Base-by-base conservation (phyloP, 2,888 invertebrate genomes). In the Hipparchia semele region DNA sequence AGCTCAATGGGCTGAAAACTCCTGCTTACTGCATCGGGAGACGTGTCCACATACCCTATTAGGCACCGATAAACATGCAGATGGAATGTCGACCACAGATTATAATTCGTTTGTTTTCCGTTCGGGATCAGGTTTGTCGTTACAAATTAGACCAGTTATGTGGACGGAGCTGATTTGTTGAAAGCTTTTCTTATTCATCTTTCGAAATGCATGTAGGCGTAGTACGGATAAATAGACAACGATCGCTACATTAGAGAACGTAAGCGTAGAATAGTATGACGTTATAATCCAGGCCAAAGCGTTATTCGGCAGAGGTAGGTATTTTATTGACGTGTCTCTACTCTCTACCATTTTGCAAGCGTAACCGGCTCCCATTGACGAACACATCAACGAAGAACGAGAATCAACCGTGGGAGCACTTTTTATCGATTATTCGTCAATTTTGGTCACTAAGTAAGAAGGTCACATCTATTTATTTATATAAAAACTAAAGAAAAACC, bases 41-140 rank as follows among this genome's bases (percentile, higher is more conserved):
- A 85, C 87, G 84, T 87, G 89, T 89, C 90, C 89, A 89, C 85
- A 88, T 86, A 90, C 84, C 81, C 87, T 86, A 87, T 89, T 90
- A 87, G 87, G 85, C 89, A 85, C 84, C 78, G 81, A 84, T 84
- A 82, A 82, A 80, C 84, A 86, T 83, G 81, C 80, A 79, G 78
- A 85, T 81, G 80, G 83, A 79, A 81, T 81, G 82, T 80, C 84
- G 81, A 90, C 87, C 87, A 81, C 87, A 86, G 78, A 80, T 81
- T 76, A 73, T 75, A 75, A 76, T 76, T 71, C 74, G 74, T 76
- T 76, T 74, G 69, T 76, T 73, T 68, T 73, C 56, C 12, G 66
- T 74, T 73, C 71, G 62, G 59, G 71, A 64, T 71, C 62, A 67
- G 56, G 64, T 72, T 73, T 72, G 75, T 74, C 74, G 13, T 68